Conservation (phyloP, 2,888 invertebrate species). For the Lasiommata megera region DNA sequence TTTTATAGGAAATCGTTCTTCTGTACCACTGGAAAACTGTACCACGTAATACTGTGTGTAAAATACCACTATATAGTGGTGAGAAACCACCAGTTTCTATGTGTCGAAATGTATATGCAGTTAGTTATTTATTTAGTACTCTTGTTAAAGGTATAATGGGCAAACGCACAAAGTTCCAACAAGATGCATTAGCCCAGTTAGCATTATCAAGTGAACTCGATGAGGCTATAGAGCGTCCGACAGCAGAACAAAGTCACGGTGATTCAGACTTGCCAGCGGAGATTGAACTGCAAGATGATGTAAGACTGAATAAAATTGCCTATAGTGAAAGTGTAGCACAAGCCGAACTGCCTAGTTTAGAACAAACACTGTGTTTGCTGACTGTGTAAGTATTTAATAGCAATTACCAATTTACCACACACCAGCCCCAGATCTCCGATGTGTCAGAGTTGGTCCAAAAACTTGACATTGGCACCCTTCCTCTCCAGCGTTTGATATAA, state of each 20-base stretch:
- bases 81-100: too few relatives aligned
- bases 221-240: slow-evolving; percentile 58
- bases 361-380: slow-evolving; percentile 90
- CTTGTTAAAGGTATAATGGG: slow-evolving; percentile 87
- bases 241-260: slow-evolving; percentile 74
- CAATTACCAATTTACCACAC: too few relatives aligned
- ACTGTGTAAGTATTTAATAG: slow-evolving; percentile 88
- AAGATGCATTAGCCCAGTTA: slow-evolving; percentile 90
- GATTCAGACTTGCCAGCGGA: slow-evolving; percentile 82
- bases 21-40: too few relatives aligned
- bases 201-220: slow-evolving; percentile 84
- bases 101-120: too few relatives aligned
- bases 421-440: too few relatives aligned
- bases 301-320: slow-evolving; percentile 89
- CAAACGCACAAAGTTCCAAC: slow-evolving; percentile 94
- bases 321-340: slow-evolving; percentile 81
- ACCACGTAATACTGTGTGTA: too few relatives aligned
- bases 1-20: too few relatives aligned
- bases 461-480: too few relatives aligned
- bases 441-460: too few relatives aligned
- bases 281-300: slow-evolving; percentile 91
- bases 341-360: slow-evolving; percentile 84
- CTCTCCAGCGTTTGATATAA: too few relatives aligned
- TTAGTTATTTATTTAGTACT: too few relatives aligned
- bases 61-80: too few relatives aligned